Base-by-base conservation (phyloP, 2,113 vertebrate species). In the Oplegnathus fasciatus region DNA sequence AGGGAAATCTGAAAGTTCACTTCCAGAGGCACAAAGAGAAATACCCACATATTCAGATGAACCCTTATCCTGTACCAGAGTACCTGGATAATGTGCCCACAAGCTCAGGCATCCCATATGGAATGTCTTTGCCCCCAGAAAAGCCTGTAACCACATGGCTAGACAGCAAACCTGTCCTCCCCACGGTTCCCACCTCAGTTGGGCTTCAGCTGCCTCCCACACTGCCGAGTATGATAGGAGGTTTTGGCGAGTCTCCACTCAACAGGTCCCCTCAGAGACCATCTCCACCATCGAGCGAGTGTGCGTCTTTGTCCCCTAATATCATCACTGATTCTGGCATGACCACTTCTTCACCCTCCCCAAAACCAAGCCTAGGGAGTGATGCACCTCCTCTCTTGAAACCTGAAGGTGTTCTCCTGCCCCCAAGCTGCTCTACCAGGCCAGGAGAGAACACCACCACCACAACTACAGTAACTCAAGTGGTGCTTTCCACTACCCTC, bases 1-100 rank as follows among this genome's bases (percentile, higher is more conserved):
- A 99, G 94, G 98, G 98, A 68, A 99, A 99, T 93, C 94, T 99
- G 67, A 99, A 99, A 94, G 98, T 99, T 81, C 98, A 99, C 93
- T 99, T 99, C 91, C 98, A 99, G 95, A 96, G 98, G 92, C 98
- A 99, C 94, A 99, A 98, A 96, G 98, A 99, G 89, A 99, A 99
- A 94, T 99, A 99, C 80, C 98, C 98, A 69, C 98, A 99, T 90
- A 99, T 99, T 94, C 98, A 99, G 93, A 99, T 99, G 98, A 99
- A 99, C 90, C 98, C 98, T 46, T 99, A 99, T 78, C 98, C 98
- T 15, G 98, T 99, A 85, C 98, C 98, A 40, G 98, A 99, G 95
- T 99, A 99, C 96, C 97, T 99, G 91, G 98, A 99, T 93, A 99
- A 98, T 0, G 98, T 99, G 77, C 98, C 98, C 94, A 99, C 98